These are phyloP conservation scores for Stigmatopora nigra DNA, from an alignment of 2,113 vertebrate species.

Conservation along the genomic window DNA sequence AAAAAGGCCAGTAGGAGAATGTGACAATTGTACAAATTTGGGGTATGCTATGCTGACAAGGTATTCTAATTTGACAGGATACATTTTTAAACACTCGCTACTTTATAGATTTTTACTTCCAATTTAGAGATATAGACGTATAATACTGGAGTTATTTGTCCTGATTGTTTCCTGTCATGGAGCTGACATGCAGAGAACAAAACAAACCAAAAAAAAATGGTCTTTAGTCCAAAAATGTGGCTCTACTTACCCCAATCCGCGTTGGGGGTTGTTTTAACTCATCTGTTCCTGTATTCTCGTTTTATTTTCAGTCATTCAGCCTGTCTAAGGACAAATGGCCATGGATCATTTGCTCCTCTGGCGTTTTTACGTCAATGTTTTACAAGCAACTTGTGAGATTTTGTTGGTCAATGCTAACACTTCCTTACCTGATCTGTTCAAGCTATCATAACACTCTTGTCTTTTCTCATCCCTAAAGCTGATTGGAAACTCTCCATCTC, in stretches of 20 bases:
- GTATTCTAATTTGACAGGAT: no score
- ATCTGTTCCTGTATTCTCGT: constrained; percentile 39
- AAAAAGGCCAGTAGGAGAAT: no score
- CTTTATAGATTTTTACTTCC: no score
- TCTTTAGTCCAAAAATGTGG: constrained; percentile 74
- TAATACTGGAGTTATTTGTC: background rate
- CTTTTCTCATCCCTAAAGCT: constrained; percentile 76
- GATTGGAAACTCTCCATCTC: constrained; percentile 80
- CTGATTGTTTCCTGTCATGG: constrained; percentile 22
- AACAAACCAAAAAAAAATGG: constrained; percentile 74
- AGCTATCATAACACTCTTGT: constrained; percentile 43
- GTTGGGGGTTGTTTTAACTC: constrained; percentile 59
- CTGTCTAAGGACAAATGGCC: constrained; percentile 62
- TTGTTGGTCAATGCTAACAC: constrained; percentile 13
- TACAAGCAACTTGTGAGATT: constrained; percentile 39
- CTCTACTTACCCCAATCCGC: constrained; percentile 52
- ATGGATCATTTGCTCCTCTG: constrained; percentile 62
- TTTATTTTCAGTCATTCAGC: constrained; percentile 47
- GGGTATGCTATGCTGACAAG: no score
- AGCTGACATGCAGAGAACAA: constrained; percentile 70
- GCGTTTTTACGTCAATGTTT: constrained; percentile 50
- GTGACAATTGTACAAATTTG: no score
- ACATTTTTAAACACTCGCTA: no score
- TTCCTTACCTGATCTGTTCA: background rate
- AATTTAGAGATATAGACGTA: no score